Base-by-base conservation (phyloP, 2,113 vertebrate genomes). In the Antennarius striatus region DNA sequence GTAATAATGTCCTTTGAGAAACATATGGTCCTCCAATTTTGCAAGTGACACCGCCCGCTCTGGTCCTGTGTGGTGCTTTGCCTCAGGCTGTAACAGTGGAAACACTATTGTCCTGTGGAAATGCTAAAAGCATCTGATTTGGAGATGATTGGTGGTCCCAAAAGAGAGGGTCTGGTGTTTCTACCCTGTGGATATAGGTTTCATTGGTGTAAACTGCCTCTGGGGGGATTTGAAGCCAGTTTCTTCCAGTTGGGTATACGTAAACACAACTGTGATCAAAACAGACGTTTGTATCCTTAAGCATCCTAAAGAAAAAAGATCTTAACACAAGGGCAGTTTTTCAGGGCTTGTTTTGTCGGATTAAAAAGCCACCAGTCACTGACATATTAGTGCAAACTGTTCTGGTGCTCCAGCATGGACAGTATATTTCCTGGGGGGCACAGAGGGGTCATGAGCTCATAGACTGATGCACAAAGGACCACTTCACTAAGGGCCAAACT, bases 401-500 rank as follows among this genome's bases (percentile, higher is more conserved):
- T 15, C 50, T 65, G 43, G 53, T 71, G 47, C 61, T 63, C 30
- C 28, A 22, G 51, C 30, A 39, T 60, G 61, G 73, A 70, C 73
- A 58, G 53, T 46, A 36, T 10, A 16, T 61, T 84, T 67, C 51
- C 70, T 63, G 8, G 30, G 54, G 52, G 63, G 43, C 10, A 39
- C 29, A 10, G 16, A 12, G 63, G 51, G 60, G 45, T 67, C 71
- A 68, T 84, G 70, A 82, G 76, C 81, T 83, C 79, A 86, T 68
- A 63, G 63, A 68, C 79, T 17, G 66, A 71, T 60, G 56, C 56
- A 88, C 77, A 88, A 86, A 79, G 76, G 75, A 63, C 56, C 73
- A 67, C 79, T 83, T 88, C 83, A 82, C 79, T 58, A 76, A 87
- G 83, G 76, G 86, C 82, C 73, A 71, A 61, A 60, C 47, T 66